These are phyloP conservation scores for Austrofundulus limnaeus DNA, from an alignment of 2,113 vertebrate species.

Conservation along the genomic window DNA sequence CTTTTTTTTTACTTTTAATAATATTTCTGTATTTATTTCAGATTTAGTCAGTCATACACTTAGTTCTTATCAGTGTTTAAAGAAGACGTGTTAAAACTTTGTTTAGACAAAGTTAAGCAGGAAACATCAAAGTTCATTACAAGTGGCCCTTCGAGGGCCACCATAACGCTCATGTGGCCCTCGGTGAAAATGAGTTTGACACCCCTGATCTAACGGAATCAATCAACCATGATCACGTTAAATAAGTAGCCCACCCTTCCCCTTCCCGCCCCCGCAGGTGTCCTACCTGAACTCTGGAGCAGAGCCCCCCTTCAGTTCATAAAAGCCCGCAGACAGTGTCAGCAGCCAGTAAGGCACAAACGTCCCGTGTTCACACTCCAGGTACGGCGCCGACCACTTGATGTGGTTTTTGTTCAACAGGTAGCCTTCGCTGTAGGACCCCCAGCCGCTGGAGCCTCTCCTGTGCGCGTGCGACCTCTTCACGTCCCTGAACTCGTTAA, in stretches of 20 bases:
- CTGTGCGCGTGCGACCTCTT: conserved; percentile 82
- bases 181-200: too few relatives aligned
- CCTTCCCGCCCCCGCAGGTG: too few relatives aligned
- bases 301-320: conserved; percentile 85
- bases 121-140: too few relatives aligned
- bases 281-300: conserved; percentile 94
- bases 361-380: conserved; percentile 92
- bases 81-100: too few relatives aligned
- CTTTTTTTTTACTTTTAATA: too few relatives aligned
- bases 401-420: conserved; percentile 86
- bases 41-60: too few relatives aligned
- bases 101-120: too few relatives aligned
- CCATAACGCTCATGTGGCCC: too few relatives aligned
- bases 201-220: not conserved
- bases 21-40: too few relatives aligned
- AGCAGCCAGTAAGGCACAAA: conserved; percentile 94
- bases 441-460: conserved; percentile 62
- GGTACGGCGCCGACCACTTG: conserved; percentile 93
- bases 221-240: too few relatives aligned
- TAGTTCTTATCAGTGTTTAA: too few relatives aligned
- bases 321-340: conserved; percentile 91
- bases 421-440: conserved; percentile 74
- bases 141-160: too few relatives aligned
- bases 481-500: conserved; percentile 84
- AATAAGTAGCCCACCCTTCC: not conserved